A percentile compares a stretch with the other conserved stretches of the same genome.
Conservation (phyloP, 2,797 vertebrate species). For the Arnoldichthys spilopterus region DNA sequence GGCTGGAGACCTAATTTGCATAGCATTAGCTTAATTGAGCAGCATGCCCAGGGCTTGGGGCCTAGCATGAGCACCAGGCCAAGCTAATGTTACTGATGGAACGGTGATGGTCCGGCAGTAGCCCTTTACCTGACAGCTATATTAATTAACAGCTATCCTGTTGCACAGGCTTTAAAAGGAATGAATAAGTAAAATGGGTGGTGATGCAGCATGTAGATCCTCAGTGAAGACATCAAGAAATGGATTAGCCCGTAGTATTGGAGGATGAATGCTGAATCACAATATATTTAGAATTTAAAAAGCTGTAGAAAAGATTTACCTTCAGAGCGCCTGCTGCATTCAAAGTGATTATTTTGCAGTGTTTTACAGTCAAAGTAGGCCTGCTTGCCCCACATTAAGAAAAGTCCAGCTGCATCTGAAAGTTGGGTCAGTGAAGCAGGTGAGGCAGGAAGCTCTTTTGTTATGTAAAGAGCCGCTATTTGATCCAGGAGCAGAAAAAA, state of each 20-base stretch:
- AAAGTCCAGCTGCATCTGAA: conserved; percentile 57
- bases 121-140: conserved; percentile 91
- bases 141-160: conserved; percentile 95
- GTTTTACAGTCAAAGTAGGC: conserved; percentile 51
- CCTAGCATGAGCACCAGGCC: conserved; percentile 76
- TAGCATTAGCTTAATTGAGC: conserved; percentile 98
- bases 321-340: background rate
- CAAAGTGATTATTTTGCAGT: too few relatives aligned
- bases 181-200: conserved; percentile 81
- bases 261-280: background rate
- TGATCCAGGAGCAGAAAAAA: conserved; percentile 75
- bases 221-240: background rate
- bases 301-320: background rate
- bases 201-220: conserved; percentile 59
- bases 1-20: conserved; percentile 92
- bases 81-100: conserved; percentile 90
- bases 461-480: conserved; percentile 83
- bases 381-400: conserved; percentile 32
- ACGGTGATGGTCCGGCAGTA: conserved; percentile 83
- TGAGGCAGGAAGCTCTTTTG: conserved; percentile 77
- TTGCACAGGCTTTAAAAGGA: conserved; percentile 86
- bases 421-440: conserved; percentile 64
- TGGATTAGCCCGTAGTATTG: background rate
- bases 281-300: background rate
- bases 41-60: conserved; percentile 73